Evolutionary conservation across 1,140 invertebrate genomes (phyloP).

Genomic region (Brachionus rubens): DNA sequence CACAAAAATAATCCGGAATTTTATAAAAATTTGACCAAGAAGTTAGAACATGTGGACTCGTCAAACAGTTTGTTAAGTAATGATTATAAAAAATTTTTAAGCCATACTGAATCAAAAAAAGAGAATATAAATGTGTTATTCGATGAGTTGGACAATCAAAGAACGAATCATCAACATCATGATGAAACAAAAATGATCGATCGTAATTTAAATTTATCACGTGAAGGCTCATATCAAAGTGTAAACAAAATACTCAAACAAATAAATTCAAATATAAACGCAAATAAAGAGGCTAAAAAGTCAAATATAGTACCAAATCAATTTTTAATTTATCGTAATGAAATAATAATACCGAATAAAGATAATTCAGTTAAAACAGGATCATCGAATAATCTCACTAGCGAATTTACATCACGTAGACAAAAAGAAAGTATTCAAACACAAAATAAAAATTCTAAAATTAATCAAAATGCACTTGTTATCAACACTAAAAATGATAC

Average conservation of each 20-base stretch:
- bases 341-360: background rate
- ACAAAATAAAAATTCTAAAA: background rate
- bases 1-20: slow-evolving; percentile 39
- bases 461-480: slow-evolving; percentile 2
- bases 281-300: background rate
- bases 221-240: background rate
- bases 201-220: background rate
- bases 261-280: background rate
- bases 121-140: background rate
- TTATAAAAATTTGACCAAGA: background rate
- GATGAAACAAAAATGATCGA: background rate
- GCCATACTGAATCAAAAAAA: background rate
- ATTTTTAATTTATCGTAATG: slow-evolving; percentile 36
- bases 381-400: no score
- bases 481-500: background rate
- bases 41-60: background rate
- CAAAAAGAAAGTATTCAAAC: no score
- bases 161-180: background rate
- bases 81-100: background rate
- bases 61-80: background rate
- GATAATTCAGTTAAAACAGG: slow-evolving; percentile 24
- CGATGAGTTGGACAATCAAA: background rate
- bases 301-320: background rate
- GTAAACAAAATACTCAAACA: background rate
- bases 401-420: no score